Conservation (phyloP, 1,140 invertebrate species). For the Philopotamus ludificatus region DNA sequence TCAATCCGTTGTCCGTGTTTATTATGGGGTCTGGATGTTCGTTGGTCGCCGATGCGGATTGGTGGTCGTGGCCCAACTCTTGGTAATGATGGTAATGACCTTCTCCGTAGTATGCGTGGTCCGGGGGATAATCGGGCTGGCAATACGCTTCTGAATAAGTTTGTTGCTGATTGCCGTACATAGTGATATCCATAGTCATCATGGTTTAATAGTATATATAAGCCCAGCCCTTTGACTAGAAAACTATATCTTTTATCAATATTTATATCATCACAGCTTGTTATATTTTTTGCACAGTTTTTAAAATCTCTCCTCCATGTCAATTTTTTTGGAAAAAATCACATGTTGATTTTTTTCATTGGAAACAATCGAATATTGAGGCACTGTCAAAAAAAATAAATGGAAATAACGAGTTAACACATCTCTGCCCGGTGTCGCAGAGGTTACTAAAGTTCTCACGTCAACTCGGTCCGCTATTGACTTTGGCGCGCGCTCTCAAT, state of each 20-base stretch:
- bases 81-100: constrained; percentile 49
- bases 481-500: neutral
- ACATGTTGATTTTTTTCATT: too few relatives aligned
- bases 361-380: neutral
- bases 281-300: constrained; percentile 1
- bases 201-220: constrained; percentile 45
- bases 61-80: constrained; percentile 46
- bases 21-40: constrained; percentile 62
- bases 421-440: constrained; percentile 12
- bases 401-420: constrained; percentile 5
- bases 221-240: too few relatives aligned
- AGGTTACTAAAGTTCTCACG: constrained; percentile 21
- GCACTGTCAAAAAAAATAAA: neutral
- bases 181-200: constrained; percentile 58
- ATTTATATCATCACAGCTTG: neutral
- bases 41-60: constrained; percentile 41
- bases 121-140: constrained; percentile 48
- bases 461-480: constrained; percentile 17
- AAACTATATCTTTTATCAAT: too few relatives aligned
- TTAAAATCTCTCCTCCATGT: neutral
- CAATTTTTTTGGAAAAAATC: too few relatives aligned
- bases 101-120: constrained; percentile 47
- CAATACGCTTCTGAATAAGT: constrained; percentile 49
- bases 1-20: constrained; percentile 79
- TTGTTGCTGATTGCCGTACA: constrained; percentile 55